phyloP scores from a whole-genome alignment of 2,797 vertebrate species.

The Phataginus tricuspis region DNA sequence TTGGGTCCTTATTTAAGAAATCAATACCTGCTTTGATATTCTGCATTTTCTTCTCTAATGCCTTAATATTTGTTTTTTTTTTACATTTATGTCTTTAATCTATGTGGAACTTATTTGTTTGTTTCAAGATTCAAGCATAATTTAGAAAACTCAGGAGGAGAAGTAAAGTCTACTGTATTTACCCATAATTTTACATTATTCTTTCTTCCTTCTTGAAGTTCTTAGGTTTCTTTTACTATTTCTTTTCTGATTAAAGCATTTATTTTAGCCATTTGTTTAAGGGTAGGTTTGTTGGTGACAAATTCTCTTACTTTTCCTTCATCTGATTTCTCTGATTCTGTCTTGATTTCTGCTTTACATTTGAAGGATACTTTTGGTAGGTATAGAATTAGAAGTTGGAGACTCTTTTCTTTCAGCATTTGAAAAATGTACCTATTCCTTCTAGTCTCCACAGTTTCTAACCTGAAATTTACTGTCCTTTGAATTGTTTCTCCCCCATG shows the following conservation, averaged over 20 bases:
- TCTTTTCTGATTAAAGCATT: not conserved
- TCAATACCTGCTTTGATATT: not conserved
- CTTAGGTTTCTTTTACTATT: not conserved
- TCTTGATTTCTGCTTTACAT: not conserved
- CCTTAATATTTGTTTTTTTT: not conserved
- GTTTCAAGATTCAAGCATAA: not conserved
- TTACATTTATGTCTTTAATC: not conserved
- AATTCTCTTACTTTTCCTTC: not conserved
- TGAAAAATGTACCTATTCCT: not conserved
- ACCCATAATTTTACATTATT: not conserved
- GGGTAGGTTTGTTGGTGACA: not conserved
- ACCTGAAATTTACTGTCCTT: not conserved
- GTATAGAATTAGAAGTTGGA: not conserved
- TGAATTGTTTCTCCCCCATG: not conserved
- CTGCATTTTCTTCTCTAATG: not conserved
- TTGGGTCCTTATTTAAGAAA: not conserved
- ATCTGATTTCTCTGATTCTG: not conserved
- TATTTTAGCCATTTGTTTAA: not conserved
- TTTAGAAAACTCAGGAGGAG: not conserved
- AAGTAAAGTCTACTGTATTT: not conserved
- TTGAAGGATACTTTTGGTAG: not conserved
- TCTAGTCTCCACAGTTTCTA: not conserved
- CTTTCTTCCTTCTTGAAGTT: not conserved
- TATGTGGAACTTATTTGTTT: not conserved
- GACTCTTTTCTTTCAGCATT: not conserved